These are phyloP conservation scores for Osmoderma eremita DNA, from an alignment of 2,888 invertebrate species.

Conservation along the genomic window DNA sequence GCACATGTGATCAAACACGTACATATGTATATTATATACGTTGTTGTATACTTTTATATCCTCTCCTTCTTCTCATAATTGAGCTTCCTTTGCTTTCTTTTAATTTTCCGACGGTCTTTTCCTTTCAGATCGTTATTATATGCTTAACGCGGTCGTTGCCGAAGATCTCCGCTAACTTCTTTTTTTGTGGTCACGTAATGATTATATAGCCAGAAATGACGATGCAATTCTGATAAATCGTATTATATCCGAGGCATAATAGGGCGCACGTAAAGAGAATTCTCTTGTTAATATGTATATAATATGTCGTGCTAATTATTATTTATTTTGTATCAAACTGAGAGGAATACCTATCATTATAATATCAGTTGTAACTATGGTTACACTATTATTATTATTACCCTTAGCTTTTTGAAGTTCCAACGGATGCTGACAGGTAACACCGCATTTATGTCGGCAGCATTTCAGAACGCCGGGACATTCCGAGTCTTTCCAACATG, in stretches of 20 bases:
- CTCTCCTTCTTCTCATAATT: constrained; percentile 17
- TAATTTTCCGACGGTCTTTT: constrained; percentile 15
- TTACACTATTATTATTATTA: no score
- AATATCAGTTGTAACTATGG: background rate
- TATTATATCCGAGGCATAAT: constrained; percentile 5
- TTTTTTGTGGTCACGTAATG: constrained; percentile 14
- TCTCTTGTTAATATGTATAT: background rate
- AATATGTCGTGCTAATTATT: background rate
- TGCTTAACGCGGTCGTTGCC: constrained; percentile 14
- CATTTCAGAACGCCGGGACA: constrained; percentile 71
- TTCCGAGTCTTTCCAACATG: constrained; percentile 73
- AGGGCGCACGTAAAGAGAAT: background rate
- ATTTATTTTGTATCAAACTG: no score
- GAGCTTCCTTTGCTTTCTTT: constrained; percentile 18
- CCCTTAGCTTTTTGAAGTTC: constrained; percentile 70
- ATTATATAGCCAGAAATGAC: constrained; percentile 20
- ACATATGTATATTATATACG: no score
- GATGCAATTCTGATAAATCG: constrained; percentile 17
- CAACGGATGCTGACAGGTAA: constrained; percentile 73
- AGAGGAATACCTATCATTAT: background rate
- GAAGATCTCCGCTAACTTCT: background rate
- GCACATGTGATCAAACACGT: constrained; percentile 25
- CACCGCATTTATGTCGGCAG: constrained; percentile 70
- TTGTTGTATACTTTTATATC: constrained; percentile 4
- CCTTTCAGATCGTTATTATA: constrained; percentile 6